Evolutionary conservation across 2,113 vertebrate species (phyloP), one percentile per base, ranked within the genome.

Genomic region (Scartelaos histophorus): DNA sequence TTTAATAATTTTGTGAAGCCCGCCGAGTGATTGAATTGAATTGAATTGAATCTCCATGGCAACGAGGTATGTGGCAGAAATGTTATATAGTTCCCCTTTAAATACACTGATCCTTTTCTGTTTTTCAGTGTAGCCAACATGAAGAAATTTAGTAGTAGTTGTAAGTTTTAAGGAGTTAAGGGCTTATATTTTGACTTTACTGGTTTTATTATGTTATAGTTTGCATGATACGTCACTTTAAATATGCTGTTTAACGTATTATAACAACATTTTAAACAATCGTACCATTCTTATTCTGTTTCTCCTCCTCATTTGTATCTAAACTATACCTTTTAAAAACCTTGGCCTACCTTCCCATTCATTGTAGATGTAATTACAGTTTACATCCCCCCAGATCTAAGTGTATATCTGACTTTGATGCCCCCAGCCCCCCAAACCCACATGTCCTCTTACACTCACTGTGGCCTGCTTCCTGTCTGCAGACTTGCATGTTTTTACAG

Each of bases 391-490:
- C 43, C 57, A 54, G 67, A 79, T 60, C 76, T 45, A 75, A 75
- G 72, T 47, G 38, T 17, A 17, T 58, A 24, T 38, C 49, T 24
- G 11, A 25, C 73, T 64, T 58, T 67, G 70, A 75, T 79, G 79
- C 13, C 12, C 60, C 21, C 3, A 34, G 16, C 75, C 60, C 47
- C 19, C 61, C 70, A 15, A 76, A 79, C 82, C 84, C 73, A 78
- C 62, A 78, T 75, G 81, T 34, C 7, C 58, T 17, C 34, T 17
- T 15, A 34, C 25, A 34, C 34, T 45, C 46, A 56, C 35, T n/a
- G 67, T 29, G 67, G 80, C 67, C 72, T 69, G 79, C 82, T 91
- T 92, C 89, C 90, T 91, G 89, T 88, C 74, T 70, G 80, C 15
- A 62, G 66, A 64, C 57, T 71, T 51, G 74, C 76, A 79, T 87